A percentile compares a stretch with the other conserved stretches of the same genome.
Evolutionary conservation across 2,113 vertebrate species (phyloP).

Genomic region (Synchiropus splendidus): DNA sequence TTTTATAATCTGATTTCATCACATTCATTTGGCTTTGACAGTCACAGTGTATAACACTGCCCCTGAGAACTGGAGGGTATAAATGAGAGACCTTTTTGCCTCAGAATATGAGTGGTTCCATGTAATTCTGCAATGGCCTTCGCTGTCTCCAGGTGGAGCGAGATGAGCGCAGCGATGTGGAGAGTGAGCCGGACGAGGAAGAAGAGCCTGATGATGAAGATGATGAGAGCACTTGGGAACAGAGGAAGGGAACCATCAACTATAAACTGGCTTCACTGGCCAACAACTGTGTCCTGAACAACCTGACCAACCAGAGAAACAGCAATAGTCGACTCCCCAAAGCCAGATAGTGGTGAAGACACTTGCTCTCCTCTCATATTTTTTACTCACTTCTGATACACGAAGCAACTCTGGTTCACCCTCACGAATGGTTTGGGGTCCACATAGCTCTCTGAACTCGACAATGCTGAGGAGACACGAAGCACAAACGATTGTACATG

Average conservation of each 20-base stretch:
- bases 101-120: too few species aligned
- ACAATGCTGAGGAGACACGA: conserved; percentile 1
- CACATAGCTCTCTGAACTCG: conserved; percentile 6
- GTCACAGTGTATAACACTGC: too few species aligned
- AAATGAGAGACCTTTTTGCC: too few species aligned
- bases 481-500: conserved; percentile 20
- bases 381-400: conserved; percentile 4
- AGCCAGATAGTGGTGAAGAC: conserved; percentile 58
- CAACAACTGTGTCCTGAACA: conserved; percentile 61
- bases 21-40: too few species aligned
- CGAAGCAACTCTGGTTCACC: conserved; percentile 6
- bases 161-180: conserved; percentile 85
- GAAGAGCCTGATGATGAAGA: conserved; percentile 53
- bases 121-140: too few species aligned
- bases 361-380: neutral
- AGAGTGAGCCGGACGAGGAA: conserved; percentile 74
- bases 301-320: conserved; percentile 62
- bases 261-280: conserved; percentile 51
- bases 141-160: conserved; percentile 70
- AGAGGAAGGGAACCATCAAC: conserved; percentile 50
- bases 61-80: too few species aligned
- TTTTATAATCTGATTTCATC: too few species aligned
- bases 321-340: conserved; percentile 59
- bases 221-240: conserved; percentile 34
- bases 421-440: conserved; percentile 31